Conservation (phyloP, 1,140 invertebrate genomes). For the Bemisia tabaci region DNA sequence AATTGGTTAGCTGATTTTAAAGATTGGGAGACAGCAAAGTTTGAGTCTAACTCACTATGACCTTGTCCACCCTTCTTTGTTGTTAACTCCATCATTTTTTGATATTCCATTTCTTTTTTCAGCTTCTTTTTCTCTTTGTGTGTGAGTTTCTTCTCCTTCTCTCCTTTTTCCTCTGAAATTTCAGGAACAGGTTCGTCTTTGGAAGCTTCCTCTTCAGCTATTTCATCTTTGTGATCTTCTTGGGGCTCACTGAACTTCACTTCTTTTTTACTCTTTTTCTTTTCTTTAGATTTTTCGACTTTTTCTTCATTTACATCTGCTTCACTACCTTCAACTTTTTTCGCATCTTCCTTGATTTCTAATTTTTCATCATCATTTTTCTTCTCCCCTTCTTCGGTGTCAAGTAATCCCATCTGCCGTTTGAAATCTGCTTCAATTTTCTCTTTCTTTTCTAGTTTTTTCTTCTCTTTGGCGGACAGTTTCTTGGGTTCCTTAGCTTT, state of each 20-base stretch:
- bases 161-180: conserved; percentile 4
- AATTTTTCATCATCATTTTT: background rate
- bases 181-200: conserved; percentile 16
- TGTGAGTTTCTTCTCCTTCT: conserved; percentile 57
- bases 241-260: conserved; percentile 27
- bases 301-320: conserved; percentile 8
- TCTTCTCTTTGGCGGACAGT: background rate
- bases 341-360: conserved; percentile 17
- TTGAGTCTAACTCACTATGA: conserved; percentile 74
- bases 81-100: conserved; percentile 77
- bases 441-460: conserved; percentile 25
- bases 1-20: conserved; percentile 72
- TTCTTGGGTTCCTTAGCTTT: background rate
- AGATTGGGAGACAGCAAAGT: conserved; percentile 94
- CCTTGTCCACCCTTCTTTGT: conserved; percentile 77
- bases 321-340: conserved; percentile 20
- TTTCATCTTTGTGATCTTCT: conserved; percentile 19
- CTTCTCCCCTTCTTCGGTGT: background rate
- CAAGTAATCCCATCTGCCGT: conserved; percentile 17
- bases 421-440: background rate
- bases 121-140: conserved; percentile 92
- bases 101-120: conserved; percentile 80
- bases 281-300: conserved; percentile 15
- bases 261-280: conserved; percentile 27
- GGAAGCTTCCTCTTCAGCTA: conserved; percentile 30